Percentiles rank a stretch among this genome's conserved stretches.
phyloP scores from a whole-genome alignment of 2,888 invertebrate species.

The Adela reaumurella region DNA sequence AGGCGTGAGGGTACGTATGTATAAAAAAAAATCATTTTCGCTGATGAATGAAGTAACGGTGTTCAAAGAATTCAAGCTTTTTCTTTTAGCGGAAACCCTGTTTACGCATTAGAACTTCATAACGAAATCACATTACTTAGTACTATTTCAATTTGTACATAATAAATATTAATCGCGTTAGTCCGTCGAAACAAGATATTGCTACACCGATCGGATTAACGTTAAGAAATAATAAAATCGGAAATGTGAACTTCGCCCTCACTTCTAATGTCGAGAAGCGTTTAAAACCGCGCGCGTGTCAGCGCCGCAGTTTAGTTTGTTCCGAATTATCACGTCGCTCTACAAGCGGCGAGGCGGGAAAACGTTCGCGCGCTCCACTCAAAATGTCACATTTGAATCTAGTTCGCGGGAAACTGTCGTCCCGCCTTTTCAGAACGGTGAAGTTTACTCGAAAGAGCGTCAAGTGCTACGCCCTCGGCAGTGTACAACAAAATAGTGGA shows the following conservation, averaged over 20 bases:
- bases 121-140: too few relatives aligned
- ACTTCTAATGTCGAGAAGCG: not conserved
- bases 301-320: not conserved
- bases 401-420: not conserved
- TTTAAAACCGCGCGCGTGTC: not conserved
- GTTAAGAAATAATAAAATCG: not conserved
- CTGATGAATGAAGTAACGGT: too few relatives aligned
- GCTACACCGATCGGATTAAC: too few relatives aligned
- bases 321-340: not conserved
- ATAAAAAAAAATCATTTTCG: too few relatives aligned
- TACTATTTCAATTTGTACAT: too few relatives aligned
- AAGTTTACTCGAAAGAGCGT: slow-evolving; percentile 24
- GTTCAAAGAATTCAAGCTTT: too few relatives aligned
- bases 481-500: slow-evolving; percentile 22
- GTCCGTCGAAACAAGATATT: too few relatives aligned
- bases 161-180: too few relatives aligned
- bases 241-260: not conserved
- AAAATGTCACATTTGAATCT: not conserved
- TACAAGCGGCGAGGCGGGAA: not conserved
- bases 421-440: not conserved
- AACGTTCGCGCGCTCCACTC: not conserved
- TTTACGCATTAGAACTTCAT: too few relatives aligned
- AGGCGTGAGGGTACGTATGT: too few relatives aligned
- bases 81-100: too few relatives aligned
- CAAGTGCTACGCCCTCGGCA: slow-evolving; percentile 14